A percentile compares a stretch with the other conserved stretches of the same genome.
Conservation (phyloP, 2,888 invertebrate species). For the Augiades crinisus region DNA sequence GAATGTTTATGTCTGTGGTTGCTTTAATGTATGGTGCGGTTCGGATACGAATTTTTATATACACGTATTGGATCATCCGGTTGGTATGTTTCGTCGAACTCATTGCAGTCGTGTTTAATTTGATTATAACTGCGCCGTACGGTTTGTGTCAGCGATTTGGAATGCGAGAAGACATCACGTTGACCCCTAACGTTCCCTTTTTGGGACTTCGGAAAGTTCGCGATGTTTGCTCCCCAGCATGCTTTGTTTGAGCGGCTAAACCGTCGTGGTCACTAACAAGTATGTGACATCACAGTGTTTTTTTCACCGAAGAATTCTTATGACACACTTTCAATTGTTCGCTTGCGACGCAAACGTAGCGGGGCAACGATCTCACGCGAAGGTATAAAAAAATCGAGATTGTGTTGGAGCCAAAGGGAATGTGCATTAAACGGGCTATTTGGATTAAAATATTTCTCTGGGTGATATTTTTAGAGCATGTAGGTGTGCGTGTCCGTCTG, state of each 20-base stretch:
- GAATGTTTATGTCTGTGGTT: constrained; percentile 52
- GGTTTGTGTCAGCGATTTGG: constrained; percentile 67
- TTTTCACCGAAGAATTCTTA: constrained; percentile 27
- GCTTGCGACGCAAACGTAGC: constrained; percentile 44
- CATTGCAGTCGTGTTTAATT: constrained; percentile 65
- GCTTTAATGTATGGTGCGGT: constrained; percentile 48
- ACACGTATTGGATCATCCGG: constrained; percentile 62
- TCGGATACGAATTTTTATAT: constrained; percentile 56
- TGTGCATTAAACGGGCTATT: constrained; percentile 75
- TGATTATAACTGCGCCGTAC: constrained; percentile 57
- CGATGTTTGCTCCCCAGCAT: constrained; percentile 51
- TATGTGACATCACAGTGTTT: constrained; percentile 44
- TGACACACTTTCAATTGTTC: constrained; percentile 51
- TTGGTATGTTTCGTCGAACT: constrained; percentile 55
- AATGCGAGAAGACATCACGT: constrained; percentile 74
- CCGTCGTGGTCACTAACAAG: constrained; percentile 37
- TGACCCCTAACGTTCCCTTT: constrained; percentile 72
- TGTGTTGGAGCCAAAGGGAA: constrained; percentile 63
- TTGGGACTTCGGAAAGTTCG: constrained; percentile 58
- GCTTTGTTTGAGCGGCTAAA: constrained; percentile 31
- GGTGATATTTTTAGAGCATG: constrained; percentile 75
- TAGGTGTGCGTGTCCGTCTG: constrained; percentile 71
- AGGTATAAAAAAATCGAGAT: constrained; percentile 54
- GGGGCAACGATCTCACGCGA: constrained; percentile 53
- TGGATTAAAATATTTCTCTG: constrained; percentile 78